Conservation (phyloP, 2,113 vertebrate genomes). For the Mustelus asterias region DNA sequence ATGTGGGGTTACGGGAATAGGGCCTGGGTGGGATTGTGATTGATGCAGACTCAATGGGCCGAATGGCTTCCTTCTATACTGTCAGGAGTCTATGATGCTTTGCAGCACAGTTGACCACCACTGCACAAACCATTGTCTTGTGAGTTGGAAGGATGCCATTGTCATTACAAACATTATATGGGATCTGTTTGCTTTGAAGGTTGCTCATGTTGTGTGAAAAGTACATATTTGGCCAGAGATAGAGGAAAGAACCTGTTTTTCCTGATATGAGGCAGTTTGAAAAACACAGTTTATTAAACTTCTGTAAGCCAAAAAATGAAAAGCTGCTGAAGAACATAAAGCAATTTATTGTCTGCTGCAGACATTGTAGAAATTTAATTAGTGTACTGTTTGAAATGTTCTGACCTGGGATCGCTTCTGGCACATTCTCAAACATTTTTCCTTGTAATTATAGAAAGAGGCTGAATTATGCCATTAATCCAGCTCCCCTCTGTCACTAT, state of each 20-base stretch:
- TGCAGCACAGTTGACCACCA: background rate
- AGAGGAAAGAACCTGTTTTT: background rate
- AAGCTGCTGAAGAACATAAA: background rate
- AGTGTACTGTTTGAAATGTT: background rate
- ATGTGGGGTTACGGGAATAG: no score
- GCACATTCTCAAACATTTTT: background rate
- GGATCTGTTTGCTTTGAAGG: background rate
- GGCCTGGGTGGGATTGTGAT: no score
- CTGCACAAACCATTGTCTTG: no score
- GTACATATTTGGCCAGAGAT: background rate
- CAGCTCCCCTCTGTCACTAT: background rate
- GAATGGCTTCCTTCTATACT: no score
- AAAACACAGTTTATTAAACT: background rate
- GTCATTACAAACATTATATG: background rate
- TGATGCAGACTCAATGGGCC: no score
- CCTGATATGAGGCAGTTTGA: background rate
- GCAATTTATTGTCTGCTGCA: constrained; percentile 6
- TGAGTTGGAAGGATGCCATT: background rate
- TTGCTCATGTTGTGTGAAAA: background rate
- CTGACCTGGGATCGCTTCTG: background rate
- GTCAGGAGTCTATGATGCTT: background rate
- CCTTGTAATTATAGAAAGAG: background rate
- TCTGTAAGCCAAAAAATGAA: background rate
- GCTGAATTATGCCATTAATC: background rate
- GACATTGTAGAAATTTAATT: constrained; percentile 3